phyloP scores from a whole-genome alignment of 2,888 invertebrate species.

The Dryadula phaetusa region DNA sequence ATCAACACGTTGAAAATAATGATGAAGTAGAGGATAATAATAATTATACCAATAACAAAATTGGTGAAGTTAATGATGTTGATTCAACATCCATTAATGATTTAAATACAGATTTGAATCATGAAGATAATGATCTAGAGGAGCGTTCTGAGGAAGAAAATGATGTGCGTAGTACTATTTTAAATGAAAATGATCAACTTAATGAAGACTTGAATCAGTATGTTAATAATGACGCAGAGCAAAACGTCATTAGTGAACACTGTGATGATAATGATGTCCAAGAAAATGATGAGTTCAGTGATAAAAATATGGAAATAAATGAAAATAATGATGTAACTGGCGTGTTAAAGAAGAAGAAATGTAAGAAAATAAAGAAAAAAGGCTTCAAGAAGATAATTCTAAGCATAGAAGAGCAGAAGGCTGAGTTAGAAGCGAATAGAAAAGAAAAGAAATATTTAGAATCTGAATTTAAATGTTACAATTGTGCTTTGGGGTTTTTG shows the following conservation, averaged over 20 bases:
- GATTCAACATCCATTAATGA: background rate
- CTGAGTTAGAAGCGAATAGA: conserved; percentile 65
- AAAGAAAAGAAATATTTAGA: conserved; percentile 69
- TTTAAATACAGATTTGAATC: background rate
- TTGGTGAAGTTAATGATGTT: conserved; percentile 28
- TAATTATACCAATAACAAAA: conserved; percentile 33
- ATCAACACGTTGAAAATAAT: conserved; percentile 41
- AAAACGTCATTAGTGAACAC: background rate
- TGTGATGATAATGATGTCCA: conserved; percentile 30
- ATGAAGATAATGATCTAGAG: background rate
- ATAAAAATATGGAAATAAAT: conserved; percentile 28
- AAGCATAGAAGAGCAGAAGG: conserved; percentile 70
- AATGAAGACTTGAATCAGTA: conserved; percentile 2
- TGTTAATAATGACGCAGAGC: background rate
- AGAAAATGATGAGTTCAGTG: conserved; percentile 38
- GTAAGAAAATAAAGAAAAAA: conserved; percentile 49
- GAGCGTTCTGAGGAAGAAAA: conserved; percentile 5
- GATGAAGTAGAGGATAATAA: conserved; percentile 40
- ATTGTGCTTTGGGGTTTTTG: conserved; percentile 69
- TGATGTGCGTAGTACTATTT: background rate
- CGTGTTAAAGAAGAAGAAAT: conserved; percentile 6
- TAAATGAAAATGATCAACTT: background rate
- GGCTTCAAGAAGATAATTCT: conserved; percentile 61
- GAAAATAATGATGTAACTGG: conserved; percentile 24
- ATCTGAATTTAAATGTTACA: conserved; percentile 72